These are phyloP conservation scores for Nerophis lumbriciformis DNA, from an alignment of 2,113 vertebrate species.

Conservation along the genomic window DNA sequence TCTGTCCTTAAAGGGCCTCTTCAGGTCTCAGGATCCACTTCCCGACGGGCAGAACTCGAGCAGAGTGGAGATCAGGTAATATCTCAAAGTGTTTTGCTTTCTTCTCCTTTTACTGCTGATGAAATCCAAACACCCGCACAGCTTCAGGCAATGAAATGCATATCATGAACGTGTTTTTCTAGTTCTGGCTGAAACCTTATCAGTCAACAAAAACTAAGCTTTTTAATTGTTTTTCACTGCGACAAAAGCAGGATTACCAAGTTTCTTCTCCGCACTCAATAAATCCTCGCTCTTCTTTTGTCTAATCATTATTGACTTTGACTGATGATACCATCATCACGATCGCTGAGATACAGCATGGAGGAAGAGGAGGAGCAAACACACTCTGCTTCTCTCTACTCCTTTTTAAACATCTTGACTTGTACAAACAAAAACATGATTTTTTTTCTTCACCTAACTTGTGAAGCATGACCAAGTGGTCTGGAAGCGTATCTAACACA, in stretches of 20 bases:
- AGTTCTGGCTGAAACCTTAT: not conserved
- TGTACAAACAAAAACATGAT: no score
- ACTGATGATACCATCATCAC: not conserved
- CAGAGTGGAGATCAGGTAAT: conserved; percentile 91
- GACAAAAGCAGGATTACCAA: no score
- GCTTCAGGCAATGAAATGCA: conserved; percentile 5
- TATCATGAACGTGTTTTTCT: conserved; percentile 6
- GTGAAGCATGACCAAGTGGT: no score
- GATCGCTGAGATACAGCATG: no score
- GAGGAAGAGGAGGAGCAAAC: no score
- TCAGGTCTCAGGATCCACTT: conserved; percentile 75
- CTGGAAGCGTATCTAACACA: no score
- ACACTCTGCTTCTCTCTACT: no score
- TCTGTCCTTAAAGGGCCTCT: conserved; percentile 79
- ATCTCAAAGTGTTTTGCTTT: not conserved
- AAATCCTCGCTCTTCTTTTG: no score
- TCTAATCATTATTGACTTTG: not conserved
- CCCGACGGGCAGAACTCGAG: conserved; percentile 76
- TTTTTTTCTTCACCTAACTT: no score
- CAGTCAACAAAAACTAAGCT: not conserved
- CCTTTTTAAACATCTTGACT: no score
- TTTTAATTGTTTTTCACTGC: no score
- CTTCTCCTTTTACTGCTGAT: not conserved
- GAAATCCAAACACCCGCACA: conserved; percentile 17
- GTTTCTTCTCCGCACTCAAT: no score